These are phyloP conservation scores for Limnodromus scolopaceus DNA, from an alignment of 2,797 vertebrate species.

Conservation along the genomic window DNA sequence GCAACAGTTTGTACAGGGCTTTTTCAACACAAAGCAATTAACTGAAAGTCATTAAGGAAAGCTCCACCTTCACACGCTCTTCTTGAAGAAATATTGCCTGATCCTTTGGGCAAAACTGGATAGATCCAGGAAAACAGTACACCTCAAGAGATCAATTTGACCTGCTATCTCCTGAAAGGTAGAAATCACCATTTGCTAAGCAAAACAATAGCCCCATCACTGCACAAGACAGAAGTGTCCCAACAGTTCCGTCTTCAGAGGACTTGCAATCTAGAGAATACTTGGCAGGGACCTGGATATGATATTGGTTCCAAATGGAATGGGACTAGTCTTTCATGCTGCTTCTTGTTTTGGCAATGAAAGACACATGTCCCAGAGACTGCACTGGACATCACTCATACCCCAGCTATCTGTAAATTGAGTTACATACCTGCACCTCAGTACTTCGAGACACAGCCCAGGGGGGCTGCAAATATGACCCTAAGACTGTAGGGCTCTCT, in stretches of 20 bases:
- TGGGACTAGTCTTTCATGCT: neutral
- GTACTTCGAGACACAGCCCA: neutral
- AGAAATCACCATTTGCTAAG: neutral
- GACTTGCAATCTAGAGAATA: neutral
- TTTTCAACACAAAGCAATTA: neutral
- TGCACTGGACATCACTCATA: neutral
- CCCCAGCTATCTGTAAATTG: neutral
- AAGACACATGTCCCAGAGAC: neutral
- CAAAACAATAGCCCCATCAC: neutral
- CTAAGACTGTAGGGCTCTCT: neutral
- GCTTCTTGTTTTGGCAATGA: neutral
- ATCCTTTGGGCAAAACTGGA: neutral
- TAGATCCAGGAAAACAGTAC: neutral
- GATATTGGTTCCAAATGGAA: neutral
- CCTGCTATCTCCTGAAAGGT: neutral
- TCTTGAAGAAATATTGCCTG: neutral
- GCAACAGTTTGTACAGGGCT: neutral
- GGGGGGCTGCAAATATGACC: neutral
- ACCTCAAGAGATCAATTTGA: neutral
- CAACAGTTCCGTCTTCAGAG: neutral
- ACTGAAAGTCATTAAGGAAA: neutral
- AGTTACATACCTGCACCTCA: neutral
- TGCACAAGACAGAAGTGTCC: neutral
- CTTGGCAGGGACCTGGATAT: neutral
- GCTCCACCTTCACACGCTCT: fast-evolving